A percentile compares a stretch with the other conserved stretches of the same genome.
Conservation (phyloP, 30 jellyfish, hydroid and myxozoan genomes). For the Rhopilema esculentum region DNA sequence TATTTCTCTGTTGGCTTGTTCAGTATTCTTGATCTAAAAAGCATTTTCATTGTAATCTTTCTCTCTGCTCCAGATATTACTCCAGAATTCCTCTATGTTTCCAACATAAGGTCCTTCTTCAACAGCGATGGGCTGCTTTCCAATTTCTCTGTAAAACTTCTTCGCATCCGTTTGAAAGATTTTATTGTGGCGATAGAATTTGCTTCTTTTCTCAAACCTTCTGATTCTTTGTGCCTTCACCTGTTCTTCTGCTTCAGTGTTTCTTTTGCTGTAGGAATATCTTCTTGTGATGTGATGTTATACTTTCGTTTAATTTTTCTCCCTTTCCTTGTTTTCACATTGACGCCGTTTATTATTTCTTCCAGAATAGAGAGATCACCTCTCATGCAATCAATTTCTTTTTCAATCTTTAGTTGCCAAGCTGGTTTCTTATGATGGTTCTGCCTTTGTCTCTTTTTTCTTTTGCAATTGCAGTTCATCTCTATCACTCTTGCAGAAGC, state of each 20-base stretch:
- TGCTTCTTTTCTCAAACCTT: slow-evolving; percentile 20
- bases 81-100: slow-evolving; percentile 38
- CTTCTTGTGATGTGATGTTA: background rate
- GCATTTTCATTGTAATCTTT: slow-evolving; percentile 13
- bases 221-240: slow-evolving; percentile 42
- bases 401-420: slow-evolving; percentile 21
- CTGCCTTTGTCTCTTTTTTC: background rate
- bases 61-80: slow-evolving; percentile 28
- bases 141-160: slow-evolving; percentile 26
- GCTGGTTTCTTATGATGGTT: slow-evolving; percentile 14
- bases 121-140: slow-evolving; percentile 1
- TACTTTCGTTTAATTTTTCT: background rate
- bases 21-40: background rate
- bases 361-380: slow-evolving; percentile 3
- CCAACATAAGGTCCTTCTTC: slow-evolving; percentile 4
- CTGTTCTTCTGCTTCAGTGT: slow-evolving; percentile 28
- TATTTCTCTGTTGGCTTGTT: slow-evolving; percentile 1
- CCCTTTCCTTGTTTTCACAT: background rate
- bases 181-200: slow-evolving; percentile 36
- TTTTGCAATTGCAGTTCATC: background rate
- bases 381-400: slow-evolving; percentile 31
- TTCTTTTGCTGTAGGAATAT: slow-evolving; percentile 13
- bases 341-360: slow-evolving; percentile 14
- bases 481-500: slow-evolving; percentile 7
- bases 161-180: slow-evolving; percentile 27